Percentiles rank a stretch among this genome's conserved stretches.
Conservation (phyloP, 1,140 invertebrate species). For the Helicoverpa armigera region DNA sequence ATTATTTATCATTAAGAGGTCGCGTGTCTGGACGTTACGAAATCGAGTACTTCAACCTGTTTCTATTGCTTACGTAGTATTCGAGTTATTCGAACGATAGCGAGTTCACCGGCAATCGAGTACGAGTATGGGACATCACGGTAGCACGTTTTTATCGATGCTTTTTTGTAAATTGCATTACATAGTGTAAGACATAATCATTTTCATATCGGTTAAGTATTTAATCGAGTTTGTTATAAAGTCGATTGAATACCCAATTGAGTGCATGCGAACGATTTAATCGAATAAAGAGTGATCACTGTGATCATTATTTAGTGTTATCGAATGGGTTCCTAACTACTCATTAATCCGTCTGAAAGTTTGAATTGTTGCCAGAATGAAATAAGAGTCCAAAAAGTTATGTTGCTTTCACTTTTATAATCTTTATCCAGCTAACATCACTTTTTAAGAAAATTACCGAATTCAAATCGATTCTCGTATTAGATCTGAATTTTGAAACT, state of each 20-base stretch:
- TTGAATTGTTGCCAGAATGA: no score
- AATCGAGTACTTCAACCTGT: conserved; percentile 13
- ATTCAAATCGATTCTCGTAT: no score
- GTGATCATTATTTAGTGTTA: no score
- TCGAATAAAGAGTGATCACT: no score
- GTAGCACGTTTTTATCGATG: background rate
- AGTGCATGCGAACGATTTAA: no score
- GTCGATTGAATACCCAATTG: no score
- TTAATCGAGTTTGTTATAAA: background rate
- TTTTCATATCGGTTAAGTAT: background rate
- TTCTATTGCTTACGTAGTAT: conserved; percentile 28
- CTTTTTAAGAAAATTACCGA: no score
- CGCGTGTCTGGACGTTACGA: conserved; percentile 22
- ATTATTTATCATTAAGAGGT: conserved; percentile 48
- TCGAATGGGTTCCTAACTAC: no score
- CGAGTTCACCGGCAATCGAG: background rate
- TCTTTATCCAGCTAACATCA: no score
- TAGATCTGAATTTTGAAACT: background rate
- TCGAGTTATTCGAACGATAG: background rate
- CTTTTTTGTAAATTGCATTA: background rate
- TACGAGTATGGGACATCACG: background rate
- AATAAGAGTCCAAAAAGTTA: no score
- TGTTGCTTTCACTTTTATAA: no score
- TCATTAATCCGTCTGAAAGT: no score
- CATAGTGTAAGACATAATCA: background rate